Evolutionary conservation across 2,113 vertebrate genomes (phyloP).

Genomic region (Leiothrix lutea): DNA sequence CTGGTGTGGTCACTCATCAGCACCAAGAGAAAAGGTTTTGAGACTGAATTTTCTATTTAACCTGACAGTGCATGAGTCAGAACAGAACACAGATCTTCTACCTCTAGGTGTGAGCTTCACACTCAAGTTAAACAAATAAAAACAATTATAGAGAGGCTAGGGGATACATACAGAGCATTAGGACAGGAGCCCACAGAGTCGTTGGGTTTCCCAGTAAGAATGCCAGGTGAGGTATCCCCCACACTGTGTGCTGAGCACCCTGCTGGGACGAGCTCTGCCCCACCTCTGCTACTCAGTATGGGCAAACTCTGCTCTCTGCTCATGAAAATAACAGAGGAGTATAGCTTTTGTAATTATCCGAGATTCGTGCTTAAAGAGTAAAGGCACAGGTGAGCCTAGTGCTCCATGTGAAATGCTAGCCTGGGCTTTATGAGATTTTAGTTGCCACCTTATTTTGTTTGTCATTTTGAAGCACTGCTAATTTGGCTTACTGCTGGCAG

Average conservation of each 20-base stretch:
- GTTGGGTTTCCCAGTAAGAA: not conserved
- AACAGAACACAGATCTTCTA: not conserved
- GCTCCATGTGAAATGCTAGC: not conserved
- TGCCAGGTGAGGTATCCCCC: not conserved
- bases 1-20: not conserved
- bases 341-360: not conserved
- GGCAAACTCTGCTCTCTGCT: not conserved
- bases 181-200: not conserved
- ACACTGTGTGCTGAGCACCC: accelerated
- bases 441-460: not conserved
- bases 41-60: not conserved
- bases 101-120: not conserved
- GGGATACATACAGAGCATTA: not conserved
- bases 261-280: not conserved
- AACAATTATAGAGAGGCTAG: not conserved
- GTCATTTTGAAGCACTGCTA: not conserved
- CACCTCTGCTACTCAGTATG: accelerated
- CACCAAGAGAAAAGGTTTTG: not conserved
- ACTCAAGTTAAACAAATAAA: not conserved
- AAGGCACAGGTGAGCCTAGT: not conserved
- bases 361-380: accelerated
- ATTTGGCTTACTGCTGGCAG: not conserved
- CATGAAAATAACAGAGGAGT: not conserved
- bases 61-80: not conserved
- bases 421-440: not conserved